Evolutionary conservation across 2,888 invertebrate species (phyloP).

Genomic region (Phlogophora meticulosa): DNA sequence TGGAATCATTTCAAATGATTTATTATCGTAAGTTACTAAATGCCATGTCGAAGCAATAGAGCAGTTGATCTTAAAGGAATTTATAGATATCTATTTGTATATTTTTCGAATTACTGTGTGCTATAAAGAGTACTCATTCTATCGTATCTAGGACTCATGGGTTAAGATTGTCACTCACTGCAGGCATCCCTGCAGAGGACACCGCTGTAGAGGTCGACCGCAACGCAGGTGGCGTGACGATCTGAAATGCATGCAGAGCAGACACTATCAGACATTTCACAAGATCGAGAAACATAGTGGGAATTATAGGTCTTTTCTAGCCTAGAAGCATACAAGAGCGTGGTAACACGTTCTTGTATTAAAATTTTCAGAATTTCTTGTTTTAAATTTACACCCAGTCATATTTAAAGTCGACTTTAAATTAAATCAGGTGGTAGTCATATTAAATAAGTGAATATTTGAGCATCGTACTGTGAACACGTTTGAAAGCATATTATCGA

Average conservation of each 20-base stretch:
- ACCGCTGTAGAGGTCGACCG: conserved; percentile 7
- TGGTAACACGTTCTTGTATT: too few relatives aligned
- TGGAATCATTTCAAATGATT: too few relatives aligned
- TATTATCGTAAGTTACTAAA: not conserved
- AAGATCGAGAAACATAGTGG: not conserved
- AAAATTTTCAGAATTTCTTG: too few relatives aligned
- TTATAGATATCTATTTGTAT: not conserved
- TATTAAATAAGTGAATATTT: too few relatives aligned
- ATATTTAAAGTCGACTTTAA: not conserved
- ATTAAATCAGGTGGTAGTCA: not conserved
- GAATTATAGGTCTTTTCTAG: too few relatives aligned
- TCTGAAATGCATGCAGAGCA: conserved; percentile 5
- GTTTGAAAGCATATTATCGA: not conserved
- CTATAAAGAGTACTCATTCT: not conserved
- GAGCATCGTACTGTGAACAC: not conserved
- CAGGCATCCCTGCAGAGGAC: not conserved
- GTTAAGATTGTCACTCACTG: not conserved
- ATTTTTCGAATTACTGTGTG: not conserved
- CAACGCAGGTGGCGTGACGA: conserved; percentile 9
- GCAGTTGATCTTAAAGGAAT: not conserved
- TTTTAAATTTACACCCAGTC: too few relatives aligned
- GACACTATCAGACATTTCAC: not conserved
- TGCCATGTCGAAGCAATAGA: not conserved
- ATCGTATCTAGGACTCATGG: too few relatives aligned
- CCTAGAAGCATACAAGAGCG: too few relatives aligned